Percentiles rank a stretch among this genome's conserved stretches.
Evolutionary conservation across 2,888 invertebrate species (phyloP).

Genomic region (Drosophila subsilvestris): DNA sequence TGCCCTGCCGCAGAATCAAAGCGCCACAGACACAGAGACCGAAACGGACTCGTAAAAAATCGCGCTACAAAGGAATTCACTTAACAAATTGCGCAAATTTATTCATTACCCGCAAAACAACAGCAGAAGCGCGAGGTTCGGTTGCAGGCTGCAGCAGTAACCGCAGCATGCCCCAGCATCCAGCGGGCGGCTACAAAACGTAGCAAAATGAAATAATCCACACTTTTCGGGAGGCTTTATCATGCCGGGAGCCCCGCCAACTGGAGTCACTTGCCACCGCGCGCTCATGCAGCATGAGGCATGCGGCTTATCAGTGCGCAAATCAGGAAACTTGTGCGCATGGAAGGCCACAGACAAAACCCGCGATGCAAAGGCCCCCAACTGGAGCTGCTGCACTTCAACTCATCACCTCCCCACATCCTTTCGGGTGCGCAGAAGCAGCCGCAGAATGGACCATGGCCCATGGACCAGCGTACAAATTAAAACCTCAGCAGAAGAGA

Average conservation of each 20-base stretch:
- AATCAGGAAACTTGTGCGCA: slow-evolving; percentile 65
- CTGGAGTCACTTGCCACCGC: slow-evolving; percentile 19
- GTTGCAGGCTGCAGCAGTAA: slow-evolving; percentile 10
- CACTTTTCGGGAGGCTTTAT: slow-evolving; percentile 75
- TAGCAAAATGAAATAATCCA: slow-evolving; percentile 79
- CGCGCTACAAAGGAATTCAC: slow-evolving; percentile 81
- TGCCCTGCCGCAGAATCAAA: slow-evolving; percentile 34
- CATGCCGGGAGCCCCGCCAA: slow-evolving; percentile 57
- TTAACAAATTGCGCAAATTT: slow-evolving; percentile 81
- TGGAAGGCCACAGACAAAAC: slow-evolving; percentile 30
- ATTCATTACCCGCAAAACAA: slow-evolving; percentile 78
- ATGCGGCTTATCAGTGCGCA: slow-evolving; percentile 67
- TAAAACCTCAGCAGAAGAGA: slow-evolving; percentile 75
- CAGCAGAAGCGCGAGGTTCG: slow-evolving; percentile 23
- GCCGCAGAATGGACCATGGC: slow-evolving; percentile 23
- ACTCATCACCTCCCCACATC: slow-evolving; percentile 72
- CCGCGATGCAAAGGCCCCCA: slow-evolving; percentile 25
- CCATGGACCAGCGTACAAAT: slow-evolving; percentile 69
- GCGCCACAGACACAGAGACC: slow-evolving; percentile 56
- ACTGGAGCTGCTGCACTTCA: slow-evolving; percentile 53
- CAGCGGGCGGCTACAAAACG: slow-evolving; percentile 68
- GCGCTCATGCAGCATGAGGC: slow-evolving; percentile 29
- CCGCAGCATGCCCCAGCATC: slow-evolving; percentile 1
- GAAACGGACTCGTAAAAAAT: slow-evolving; percentile 72
- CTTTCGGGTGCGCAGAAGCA: slow-evolving; percentile 57